Evolutionary conservation across 2,113 vertebrate species (phyloP), one percentile per base, ranked within the genome.

Genomic region (Sitta europaea): DNA sequence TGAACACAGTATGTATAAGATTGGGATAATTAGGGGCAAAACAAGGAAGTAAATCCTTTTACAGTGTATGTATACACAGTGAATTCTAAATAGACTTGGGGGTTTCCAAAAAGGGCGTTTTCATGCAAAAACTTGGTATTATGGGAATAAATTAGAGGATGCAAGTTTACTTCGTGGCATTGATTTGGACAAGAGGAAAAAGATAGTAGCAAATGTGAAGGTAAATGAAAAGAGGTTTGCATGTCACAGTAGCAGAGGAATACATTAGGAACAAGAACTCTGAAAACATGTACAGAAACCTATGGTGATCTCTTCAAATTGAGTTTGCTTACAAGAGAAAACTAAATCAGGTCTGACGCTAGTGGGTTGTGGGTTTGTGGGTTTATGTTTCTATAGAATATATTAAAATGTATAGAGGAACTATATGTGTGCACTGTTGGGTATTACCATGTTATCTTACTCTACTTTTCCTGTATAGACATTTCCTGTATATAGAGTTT

Each of bases 21-120:
- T 4, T 23, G 42, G 11, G 16, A 82, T 57, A 22, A 79, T 27
- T 27, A 50, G 42, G 6, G 15, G 8, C 12, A 88, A 86, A 93
- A 81, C 7, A 47, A 84, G 23, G 40, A 77, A 67, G 5, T 5
- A 50, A 84, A 47, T 68, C 76, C 33, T 51, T 72, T 72, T 48
- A 21, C 58, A 61, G 7, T 0, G 0, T 42, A 79, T 4, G 2
- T 43, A 72, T 21, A 43, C 5, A 6, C 58, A 28, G 7, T 6
- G 31, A 83, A 16, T 18, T 59, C 29, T 70, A 67, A 9, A 63
- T 27, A 80, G 23, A 12, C 5, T 55, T 29, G n/a, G 14, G 9
- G 4, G 7, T 57, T 83, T 80, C 36, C 53, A 76, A 61, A 76
- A 22, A 93, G 10, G 12, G 6, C 5, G 12, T 73, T 88, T 73